phyloP scores from a whole-genome alignment of 2,888 invertebrate genomes.

The Amiota minor region DNA sequence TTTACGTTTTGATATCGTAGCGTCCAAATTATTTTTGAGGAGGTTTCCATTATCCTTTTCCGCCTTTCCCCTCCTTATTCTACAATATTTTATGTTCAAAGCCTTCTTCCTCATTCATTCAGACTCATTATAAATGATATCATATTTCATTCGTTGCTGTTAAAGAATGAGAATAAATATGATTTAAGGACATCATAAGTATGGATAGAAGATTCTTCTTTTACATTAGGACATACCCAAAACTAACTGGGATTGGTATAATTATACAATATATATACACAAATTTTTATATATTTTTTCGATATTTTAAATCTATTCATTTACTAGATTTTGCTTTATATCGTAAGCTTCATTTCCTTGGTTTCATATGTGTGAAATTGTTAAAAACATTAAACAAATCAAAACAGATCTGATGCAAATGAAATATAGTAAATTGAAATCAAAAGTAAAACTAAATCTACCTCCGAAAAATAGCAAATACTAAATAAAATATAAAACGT shows the following conservation, averaged over 20 bases:
- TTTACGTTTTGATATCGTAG: neutral
- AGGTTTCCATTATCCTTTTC: conserved; percentile 30
- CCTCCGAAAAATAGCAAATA: conserved; percentile 23
- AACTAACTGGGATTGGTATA: no score
- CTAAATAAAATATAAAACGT: conserved; percentile 36
- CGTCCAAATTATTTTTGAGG: conserved; percentile 29
- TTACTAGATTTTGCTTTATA: neutral
- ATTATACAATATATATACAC: no score
- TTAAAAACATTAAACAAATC: neutral
- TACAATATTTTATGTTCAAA: no score
- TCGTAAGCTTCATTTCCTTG: neutral
- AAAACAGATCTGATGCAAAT: neutral
- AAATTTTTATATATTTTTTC: no score
- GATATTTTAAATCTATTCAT: no score
- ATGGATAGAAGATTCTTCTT: no score
- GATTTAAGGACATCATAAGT: no score
- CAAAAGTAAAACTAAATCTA: conserved; percentile 10
- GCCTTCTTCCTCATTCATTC: no score
- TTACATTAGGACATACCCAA: no score
- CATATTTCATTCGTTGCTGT: no score
- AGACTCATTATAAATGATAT: no score
- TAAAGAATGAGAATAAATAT: no score
- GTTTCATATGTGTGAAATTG: neutral
- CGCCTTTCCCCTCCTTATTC: conserved; percentile 29
- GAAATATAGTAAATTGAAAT: neutral